These are phyloP conservation scores for Kuschelorhynchus macadamiae DNA, from an alignment of 2,888 invertebrate species.

Conservation along the genomic window DNA sequence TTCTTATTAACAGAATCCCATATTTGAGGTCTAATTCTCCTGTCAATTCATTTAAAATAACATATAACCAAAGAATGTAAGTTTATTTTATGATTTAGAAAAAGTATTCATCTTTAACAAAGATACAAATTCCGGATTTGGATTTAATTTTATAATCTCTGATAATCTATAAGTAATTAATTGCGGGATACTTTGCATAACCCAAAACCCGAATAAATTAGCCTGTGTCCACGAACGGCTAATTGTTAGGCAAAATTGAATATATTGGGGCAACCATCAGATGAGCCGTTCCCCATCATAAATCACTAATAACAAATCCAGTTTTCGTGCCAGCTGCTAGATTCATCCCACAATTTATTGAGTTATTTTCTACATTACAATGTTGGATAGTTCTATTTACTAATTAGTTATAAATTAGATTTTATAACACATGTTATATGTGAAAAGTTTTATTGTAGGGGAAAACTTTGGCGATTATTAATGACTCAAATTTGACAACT, in stretches of 20 bases:
- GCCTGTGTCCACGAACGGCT: slow-evolving; percentile 21
- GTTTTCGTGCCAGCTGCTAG: slow-evolving; percentile 37
- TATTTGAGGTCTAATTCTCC: too few relatives aligned
- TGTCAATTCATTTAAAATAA: too few relatives aligned
- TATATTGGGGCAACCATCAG: slow-evolving; percentile 35
- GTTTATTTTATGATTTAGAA: too few relatives aligned
- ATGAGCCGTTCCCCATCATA: slow-evolving; percentile 34
- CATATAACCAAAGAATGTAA: too few relatives aligned
- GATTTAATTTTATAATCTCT: too few relatives aligned
- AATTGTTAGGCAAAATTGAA: slow-evolving; percentile 40
- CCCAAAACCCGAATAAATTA: slow-evolving; percentile 34
- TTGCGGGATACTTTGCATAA: slow-evolving; percentile 16
- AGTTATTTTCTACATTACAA: slow-evolving; percentile 19
- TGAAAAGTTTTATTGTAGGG: slow-evolving; percentile 1
- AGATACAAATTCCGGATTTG: too few relatives aligned
- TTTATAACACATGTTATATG: slow-evolving; percentile 2
- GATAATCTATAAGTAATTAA: slow-evolving; percentile 31
- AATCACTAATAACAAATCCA: slow-evolving; percentile 46
- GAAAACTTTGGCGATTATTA: not conserved
- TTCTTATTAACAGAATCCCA: too few relatives aligned
- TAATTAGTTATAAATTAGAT: slow-evolving; percentile 6
- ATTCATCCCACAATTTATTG: slow-evolving; percentile 26
- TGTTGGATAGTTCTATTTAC: slow-evolving; percentile 7
- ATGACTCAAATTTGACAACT: not conserved
- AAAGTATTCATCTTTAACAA: too few relatives aligned